phyloP scores from a whole-genome alignment of 2,797 vertebrate species.

The Distichodus sexfasciatus region DNA sequence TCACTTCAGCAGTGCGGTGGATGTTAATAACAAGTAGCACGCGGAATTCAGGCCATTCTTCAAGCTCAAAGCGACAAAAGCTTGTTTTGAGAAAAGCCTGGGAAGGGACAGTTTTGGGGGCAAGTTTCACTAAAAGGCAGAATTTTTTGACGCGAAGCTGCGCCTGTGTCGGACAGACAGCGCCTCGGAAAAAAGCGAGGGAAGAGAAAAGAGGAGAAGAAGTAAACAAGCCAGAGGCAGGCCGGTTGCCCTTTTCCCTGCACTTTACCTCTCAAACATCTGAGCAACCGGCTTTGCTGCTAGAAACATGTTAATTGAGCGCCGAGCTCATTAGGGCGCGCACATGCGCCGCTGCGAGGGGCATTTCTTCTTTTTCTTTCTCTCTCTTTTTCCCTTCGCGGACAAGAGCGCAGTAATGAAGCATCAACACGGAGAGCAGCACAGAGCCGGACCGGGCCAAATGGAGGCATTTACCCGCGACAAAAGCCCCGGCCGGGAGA shows the following conservation, averaged over 20 bases:
- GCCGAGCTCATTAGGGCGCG: constrained; percentile 92
- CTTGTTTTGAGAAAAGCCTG: too few relatives aligned
- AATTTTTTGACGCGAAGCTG: constrained; percentile 36
- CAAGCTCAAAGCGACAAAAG: too few relatives aligned
- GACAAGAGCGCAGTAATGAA: constrained; percentile 92
- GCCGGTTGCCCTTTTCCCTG: constrained; percentile 93
- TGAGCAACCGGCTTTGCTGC: constrained; percentile 92
- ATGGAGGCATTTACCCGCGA: constrained; percentile 93
- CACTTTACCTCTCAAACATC: constrained; percentile 84
- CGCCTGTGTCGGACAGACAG: too few relatives aligned
- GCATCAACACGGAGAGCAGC: constrained; percentile 96
- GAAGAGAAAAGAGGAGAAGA: constrained; percentile 51
- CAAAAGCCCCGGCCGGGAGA: constrained; percentile 96
- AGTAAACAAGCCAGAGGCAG: constrained; percentile 82
- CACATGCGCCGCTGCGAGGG: constrained; percentile 85
- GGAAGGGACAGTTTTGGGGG: constrained; percentile 45
- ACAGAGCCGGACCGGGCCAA: constrained; percentile 90
- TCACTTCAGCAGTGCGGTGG: too few relatives aligned
- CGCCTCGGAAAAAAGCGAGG: constrained; percentile 36
- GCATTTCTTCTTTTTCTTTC: constrained; percentile 69
- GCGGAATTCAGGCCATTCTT: too few relatives aligned
- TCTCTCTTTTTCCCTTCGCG: too few relatives aligned
- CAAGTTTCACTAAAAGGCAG: constrained; percentile 24
- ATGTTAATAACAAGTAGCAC: too few relatives aligned
- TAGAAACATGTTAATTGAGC: constrained; percentile 97